Evolutionary conservation across 2,113 vertebrate species (phyloP), one percentile per base, ranked within the genome.

Genomic region (Egretta garzetta): DNA sequence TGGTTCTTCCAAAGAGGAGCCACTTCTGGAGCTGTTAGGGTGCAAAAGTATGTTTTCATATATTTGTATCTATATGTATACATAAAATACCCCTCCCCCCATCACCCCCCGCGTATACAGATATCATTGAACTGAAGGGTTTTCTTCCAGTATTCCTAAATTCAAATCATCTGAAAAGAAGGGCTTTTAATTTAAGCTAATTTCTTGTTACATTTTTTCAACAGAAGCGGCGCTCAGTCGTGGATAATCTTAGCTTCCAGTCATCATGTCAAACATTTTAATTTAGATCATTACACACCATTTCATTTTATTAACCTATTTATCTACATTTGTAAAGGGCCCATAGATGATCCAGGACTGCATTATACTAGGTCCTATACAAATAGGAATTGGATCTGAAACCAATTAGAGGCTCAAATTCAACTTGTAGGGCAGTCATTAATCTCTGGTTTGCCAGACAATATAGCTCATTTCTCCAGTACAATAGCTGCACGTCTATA

Each of bases 341-440:
- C 49, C 45, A 17, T 4, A 72, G 64, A 76, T 37, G 66, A 81
- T 79, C 86, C 76, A 35, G 72, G 76, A 14, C 67, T 88, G 60
- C 43, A 53, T 79, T 92, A 26, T 21, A 56, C 33, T 50, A 3
- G 4, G 52, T 63, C 37, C 80, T 92, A 45, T 37, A 60, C 19
- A 84, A 95, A 81, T 35, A 72, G 12, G 76, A 92, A 81, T 81
- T 77, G 62, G 89, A 72, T 74, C 76, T 96, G 86, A 93, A 94
- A 79, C 60, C 56, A 96, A 84, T 89, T 91, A 91, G 60, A 84
- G 32, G 49, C 64, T 92, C 73, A 10, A 16, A 95, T 93, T 93
- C 50, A 49, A 24, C 76, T 27, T 26, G 49, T 87, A 68, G 84
- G 53, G 43, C 39, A 72, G 39, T 59, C 75, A 80, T 84, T 84